Evolutionary conservation across 2,888 invertebrate genomes (phyloP).

Genomic region (Drosophila prostipennis): DNA sequence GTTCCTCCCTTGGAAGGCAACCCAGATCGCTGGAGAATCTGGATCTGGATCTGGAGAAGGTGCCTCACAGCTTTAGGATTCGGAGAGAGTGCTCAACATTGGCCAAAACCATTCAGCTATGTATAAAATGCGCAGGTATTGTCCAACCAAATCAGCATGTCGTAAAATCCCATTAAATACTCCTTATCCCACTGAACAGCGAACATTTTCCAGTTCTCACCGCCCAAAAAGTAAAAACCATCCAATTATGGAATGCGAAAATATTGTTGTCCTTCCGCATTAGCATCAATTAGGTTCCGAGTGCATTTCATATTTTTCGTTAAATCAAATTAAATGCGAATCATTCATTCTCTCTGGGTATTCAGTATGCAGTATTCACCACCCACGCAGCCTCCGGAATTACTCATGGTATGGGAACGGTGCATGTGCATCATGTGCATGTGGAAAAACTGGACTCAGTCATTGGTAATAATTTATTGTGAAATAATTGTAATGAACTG

Average conservation of each 20-base stretch:
- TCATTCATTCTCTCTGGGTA: background rate
- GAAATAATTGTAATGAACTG: slow-evolving; percentile 13
- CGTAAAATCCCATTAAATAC: background rate
- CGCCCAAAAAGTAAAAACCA: background rate
- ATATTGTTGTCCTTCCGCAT: slow-evolving; percentile 7
- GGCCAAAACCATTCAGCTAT: background rate
- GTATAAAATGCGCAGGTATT: background rate
- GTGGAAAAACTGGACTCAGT: slow-evolving; percentile 1
- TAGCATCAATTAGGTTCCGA: slow-evolving; percentile 7
- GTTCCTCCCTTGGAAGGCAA: too few species aligned
- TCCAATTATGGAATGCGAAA: slow-evolving; percentile 11
- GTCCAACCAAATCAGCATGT: background rate
- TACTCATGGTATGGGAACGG: background rate
- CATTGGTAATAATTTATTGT: slow-evolving; percentile 7
- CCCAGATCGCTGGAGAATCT: slow-evolving; percentile 16
- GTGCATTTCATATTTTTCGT: slow-evolving; percentile 1
- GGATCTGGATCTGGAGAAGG: slow-evolving; percentile 6
- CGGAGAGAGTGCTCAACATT: too few species aligned
- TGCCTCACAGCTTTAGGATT: slow-evolving; percentile 13
- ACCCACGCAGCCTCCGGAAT: too few species aligned
- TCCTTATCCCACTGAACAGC: too few species aligned
- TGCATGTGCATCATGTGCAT: too few species aligned
- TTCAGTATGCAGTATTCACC: too few species aligned
- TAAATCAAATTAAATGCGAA: slow-evolving; percentile 15
- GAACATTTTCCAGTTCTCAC: background rate